phyloP scores from a whole-genome alignment of 2,888 invertebrate genomes.

The Osmoderma eremita region DNA sequence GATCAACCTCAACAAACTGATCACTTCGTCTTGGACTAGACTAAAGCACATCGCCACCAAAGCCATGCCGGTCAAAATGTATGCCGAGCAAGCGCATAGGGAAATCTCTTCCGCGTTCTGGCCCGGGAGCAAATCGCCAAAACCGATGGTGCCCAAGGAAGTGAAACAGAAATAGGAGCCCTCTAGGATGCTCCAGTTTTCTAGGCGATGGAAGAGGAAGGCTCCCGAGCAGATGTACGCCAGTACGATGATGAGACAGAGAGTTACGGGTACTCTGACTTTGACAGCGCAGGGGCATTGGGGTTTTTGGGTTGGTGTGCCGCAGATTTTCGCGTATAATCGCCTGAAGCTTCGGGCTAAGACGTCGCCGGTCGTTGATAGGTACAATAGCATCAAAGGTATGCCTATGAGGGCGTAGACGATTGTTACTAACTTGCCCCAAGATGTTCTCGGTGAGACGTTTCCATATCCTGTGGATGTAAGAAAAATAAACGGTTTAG shows the following conservation, averaged over 20 bases:
- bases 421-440: conserved; percentile 84
- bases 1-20: conserved; percentile 67
- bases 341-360: conserved; percentile 82
- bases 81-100: conserved; percentile 80
- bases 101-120: conserved; percentile 72
- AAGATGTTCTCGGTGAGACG: conserved; percentile 81
- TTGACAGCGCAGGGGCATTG: conserved; percentile 66
- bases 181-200: conserved; percentile 91
- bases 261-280: conserved; percentile 85
- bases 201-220: conserved; percentile 87
- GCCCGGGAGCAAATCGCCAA: conserved; percentile 82
- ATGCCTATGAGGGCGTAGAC: conserved; percentile 87
- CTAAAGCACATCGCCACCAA: conserved; percentile 90
- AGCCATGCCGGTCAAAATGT: conserved; percentile 86
- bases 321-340: conserved; percentile 72
- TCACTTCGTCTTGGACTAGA: conserved; percentile 82
- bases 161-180: conserved; percentile 86
- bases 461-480: conserved; percentile 81
- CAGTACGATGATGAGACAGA: conserved; percentile 86
- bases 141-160: conserved; percentile 79
- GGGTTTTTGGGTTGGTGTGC: conserved; percentile 54
- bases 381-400: conserved; percentile 87
- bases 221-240: conserved; percentile 91
- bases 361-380: conserved; percentile 87
- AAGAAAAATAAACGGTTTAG: conserved; percentile 26